Evolutionary conservation across 2,113 vertebrate genomes (phyloP), one percentile per base, ranked within the genome.

Genomic region (Lamprologus sp.): DNA sequence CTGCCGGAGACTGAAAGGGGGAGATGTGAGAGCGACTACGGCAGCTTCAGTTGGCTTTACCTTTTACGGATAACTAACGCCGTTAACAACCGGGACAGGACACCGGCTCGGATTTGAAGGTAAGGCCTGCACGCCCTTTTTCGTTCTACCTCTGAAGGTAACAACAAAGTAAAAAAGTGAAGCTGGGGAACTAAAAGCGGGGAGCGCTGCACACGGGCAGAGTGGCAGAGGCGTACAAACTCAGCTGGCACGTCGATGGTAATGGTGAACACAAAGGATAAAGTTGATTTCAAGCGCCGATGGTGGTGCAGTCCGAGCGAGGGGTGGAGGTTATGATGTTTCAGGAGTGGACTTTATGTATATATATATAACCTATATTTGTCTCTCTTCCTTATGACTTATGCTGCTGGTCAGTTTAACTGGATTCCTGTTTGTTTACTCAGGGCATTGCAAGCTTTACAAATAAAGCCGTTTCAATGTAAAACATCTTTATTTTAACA

Each of bases 1-100:
- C 89, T 91, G 93, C 87, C 90, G 92, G 89, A 88, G 70, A 77
- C 86, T 49, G 92, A 79, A n/a, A 88, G 81, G 60, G 68, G 83
- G 92, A 83, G 92, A 90, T 92, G 92, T 58, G 82, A 90, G 82
- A 31, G 19, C 60, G 87, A 49, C 45, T 3, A 4, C 37, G 23
- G 3, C 73, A 5, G 53, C 47, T 68, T 33, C 65, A 9, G 14
- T 82, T 79, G 89, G 17, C 28, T 91, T 75, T 28, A 47, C 47
- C 53, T 45, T 63, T 42, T 56, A 73, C 60, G 93, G 94, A 96
- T 96, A 95, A 82, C 15, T 84, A 84, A 89, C 55, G 3, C 3
- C n/a, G 10, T n/a, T 4, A 37, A 37, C 37, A 79, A 19, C 21
- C 82, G 1, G 88, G 84, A 17, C 47, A 2, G 85, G 81, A 81